A percentile compares a stretch with the other conserved stretches of the same genome.
phyloP scores from a whole-genome alignment of 30 jellyfish, hydroid and myxozoan species.

The Aurelia aurita complex sp. Pacific region DNA sequence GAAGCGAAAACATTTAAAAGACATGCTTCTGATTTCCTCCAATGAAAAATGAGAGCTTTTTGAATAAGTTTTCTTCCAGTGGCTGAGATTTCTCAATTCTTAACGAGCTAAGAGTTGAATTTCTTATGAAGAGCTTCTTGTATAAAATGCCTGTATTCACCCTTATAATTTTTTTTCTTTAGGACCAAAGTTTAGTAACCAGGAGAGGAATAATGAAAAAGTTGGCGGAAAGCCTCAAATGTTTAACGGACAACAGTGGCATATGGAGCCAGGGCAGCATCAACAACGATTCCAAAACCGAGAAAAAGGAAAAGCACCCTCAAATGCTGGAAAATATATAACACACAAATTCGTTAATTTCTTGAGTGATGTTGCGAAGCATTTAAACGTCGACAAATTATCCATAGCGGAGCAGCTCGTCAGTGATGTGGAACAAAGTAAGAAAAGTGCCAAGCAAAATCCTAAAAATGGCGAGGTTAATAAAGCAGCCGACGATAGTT shows the following conservation, averaged over 20 bases:
- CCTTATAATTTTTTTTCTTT: too few relatives aligned
- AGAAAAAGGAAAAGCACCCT: not conserved
- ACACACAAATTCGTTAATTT: conserved; percentile 64
- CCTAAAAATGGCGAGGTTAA: not conserved
- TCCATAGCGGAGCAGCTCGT: conserved; percentile 78
- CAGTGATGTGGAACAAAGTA: conserved; percentile 58
- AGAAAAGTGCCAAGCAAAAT: conserved; percentile 2
- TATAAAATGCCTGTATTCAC: too few relatives aligned
- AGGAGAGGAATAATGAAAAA: conserved; percentile 24
- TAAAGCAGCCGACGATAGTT: conserved; percentile 12
- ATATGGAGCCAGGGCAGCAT: conserved; percentile 44
- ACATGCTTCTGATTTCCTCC: too few relatives aligned
- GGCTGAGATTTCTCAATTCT: too few relatives aligned
- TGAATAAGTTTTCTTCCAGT: too few relatives aligned
- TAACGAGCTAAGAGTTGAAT: too few relatives aligned
- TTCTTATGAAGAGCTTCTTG: too few relatives aligned
- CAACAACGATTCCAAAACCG: not conserved
- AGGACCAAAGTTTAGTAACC: conserved; percentile 46
- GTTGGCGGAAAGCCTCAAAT: conserved; percentile 31
- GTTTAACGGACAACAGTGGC: conserved; percentile 54
- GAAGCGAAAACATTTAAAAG: too few relatives aligned
- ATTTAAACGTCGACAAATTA: conserved; percentile 64
- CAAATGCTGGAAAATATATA: conserved; percentile 40
- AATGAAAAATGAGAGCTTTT: too few relatives aligned
- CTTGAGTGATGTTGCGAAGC: conserved; percentile 65